Conservation (phyloP, 2,797 vertebrate species). For the Malurus splendens region DNA sequence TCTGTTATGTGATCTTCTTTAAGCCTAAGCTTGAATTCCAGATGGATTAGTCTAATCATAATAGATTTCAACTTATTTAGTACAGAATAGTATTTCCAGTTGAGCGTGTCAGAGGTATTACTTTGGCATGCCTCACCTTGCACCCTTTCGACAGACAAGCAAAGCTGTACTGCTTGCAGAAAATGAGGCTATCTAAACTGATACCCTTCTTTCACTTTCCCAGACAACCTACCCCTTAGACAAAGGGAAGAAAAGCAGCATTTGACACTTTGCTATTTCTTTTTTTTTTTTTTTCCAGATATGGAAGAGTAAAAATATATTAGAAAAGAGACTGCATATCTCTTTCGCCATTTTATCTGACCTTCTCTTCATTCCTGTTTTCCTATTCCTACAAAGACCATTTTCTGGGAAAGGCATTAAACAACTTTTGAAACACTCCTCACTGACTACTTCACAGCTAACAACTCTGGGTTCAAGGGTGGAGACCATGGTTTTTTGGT, state of each 20-base stretch:
- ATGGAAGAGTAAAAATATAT: conserved; percentile 68
- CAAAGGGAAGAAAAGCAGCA: conserved; percentile 45
- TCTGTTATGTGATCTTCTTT: neutral
- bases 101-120: neutral
- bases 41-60: neutral
- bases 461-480: conserved; percentile 28
- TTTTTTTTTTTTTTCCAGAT: conserved; percentile 77
- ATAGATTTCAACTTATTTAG: neutral
- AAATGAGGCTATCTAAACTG: neutral
- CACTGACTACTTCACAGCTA: conserved; percentile 53
- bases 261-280: conserved; percentile 70
- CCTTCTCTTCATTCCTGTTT: conserved; percentile 72
- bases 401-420: conserved; percentile 66
- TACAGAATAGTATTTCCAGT: neutral
- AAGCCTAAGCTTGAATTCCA: neutral
- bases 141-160: neutral
- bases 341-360: conserved; percentile 74
- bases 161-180: neutral
- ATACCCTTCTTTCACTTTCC: neutral
- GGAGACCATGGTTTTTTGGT: neutral
- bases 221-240: conserved; percentile 26
- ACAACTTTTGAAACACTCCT: conserved; percentile 60
- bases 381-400: conserved; percentile 68
- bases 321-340: conserved; percentile 67
- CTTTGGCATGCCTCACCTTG: neutral